Evolutionary conservation across 2,888 invertebrate species (phyloP), one percentile per base, ranked within the genome.

Genomic region (Drosophila picticornis): DNA sequence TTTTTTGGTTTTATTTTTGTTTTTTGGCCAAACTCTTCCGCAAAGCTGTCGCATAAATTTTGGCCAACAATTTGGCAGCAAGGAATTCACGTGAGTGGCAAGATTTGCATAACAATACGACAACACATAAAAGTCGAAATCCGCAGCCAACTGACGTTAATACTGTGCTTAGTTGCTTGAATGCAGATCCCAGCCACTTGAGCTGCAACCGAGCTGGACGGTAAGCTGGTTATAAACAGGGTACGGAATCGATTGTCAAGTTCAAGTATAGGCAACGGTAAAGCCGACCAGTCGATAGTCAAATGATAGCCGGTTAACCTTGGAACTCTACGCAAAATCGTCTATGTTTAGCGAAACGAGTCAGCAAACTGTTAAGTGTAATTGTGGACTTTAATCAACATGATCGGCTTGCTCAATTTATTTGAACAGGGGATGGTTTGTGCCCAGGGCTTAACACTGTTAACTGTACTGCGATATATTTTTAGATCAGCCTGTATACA

Each of bases 211-310:
- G 27, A 16, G 46, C 32, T 43, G 10, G 22, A 43, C 32, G n/a
- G 38, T 52, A 34, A 40, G 36, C 60, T 50, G 22, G 46, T n/a
- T n/a, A 32, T 32, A n/a, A 16, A 36, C 25, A 38, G 55, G 7
- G 19, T 19, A 38, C 5, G 57, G 38, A 40, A 31, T 16, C 16
- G 22, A 31, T 51, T 69, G 71, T 29, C 80, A 80, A 80, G 80
- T 80, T 80, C 80, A 80, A 80, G 80, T 75, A 50, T 77, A 77
- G 56, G 29, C 71, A 80, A 77, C 80, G 74, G 77, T 75, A 79
- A 72, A 72, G 62, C 38, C 22, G 16, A 31, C 29, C 53, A 51
- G 51, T 56, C 63, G 60, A 25, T 19, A 19, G 38, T 48, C 55
- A 72, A 56, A 16, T 43, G 60, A 70, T 59, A 65, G n/a, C 65